Evolutionary conservation across 2,888 invertebrate genomes (phyloP), one percentile per base, ranked within the genome.

Genomic region (Odontothrips loti): DNA sequence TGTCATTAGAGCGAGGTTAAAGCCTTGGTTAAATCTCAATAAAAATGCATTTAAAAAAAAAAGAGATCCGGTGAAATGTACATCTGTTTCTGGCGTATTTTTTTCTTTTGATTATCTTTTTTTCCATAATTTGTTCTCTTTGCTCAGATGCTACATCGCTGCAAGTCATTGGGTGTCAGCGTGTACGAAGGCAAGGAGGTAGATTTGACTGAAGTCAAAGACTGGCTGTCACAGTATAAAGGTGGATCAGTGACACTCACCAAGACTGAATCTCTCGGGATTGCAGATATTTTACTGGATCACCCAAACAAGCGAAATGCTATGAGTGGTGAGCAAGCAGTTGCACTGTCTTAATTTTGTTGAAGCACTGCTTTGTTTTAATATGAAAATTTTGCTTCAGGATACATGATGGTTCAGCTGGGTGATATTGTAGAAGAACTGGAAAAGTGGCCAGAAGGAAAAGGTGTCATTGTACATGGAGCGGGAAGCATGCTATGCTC

Each of bases 361-460:
- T 29, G 20, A 80, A 9, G 23, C 34, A 20, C 15, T 78, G 51
- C 58, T 79, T 47, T 80, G 15, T 51, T 47, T 80, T 12, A 82
- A 29, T 79, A 58, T 51, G 81, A 47, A 82, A 43, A 63, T 80
- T 80, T 79, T 81, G 80, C 84, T 85, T 12, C 83, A 90, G 90
- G 89, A 10, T 86, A 85, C 79, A 90, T 90, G 90, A 90, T 90
- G 89, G 86, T 87, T 12, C 87, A 90, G 68, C 84, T 90, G n/a
- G 85, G 85, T 48, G 86, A 88, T 63, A 85, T 86, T 47, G 85
- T 89, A 0, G 82, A 83, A 9, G 85, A 86, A n/a, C 84, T 90
- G 47, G 88, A 89, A 84, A 82, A 84, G 0, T 90, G 90, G 90
- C 81, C 85, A 6, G 81, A 82, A 84, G 86, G 87, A 0, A 88